Conservation (phyloP, 2,888 invertebrate genomes). For the Fissipunctia ypsillon region DNA sequence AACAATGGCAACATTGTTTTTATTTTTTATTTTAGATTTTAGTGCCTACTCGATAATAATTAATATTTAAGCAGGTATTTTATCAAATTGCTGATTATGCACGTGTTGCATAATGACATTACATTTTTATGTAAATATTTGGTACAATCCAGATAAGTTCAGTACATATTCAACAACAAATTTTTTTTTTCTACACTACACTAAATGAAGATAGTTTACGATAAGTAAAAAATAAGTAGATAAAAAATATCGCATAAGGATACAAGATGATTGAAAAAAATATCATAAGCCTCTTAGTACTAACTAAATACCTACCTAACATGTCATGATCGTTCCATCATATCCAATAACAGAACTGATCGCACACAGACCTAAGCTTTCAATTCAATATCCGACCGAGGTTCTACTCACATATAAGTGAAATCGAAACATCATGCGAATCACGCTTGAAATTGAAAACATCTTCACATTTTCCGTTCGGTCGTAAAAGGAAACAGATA, state of each 20-base stretch:
- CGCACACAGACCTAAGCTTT: no score
- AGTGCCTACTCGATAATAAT: not conserved
- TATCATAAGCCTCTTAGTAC: not conserved
- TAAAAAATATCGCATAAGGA: no score
- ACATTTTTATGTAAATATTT: not conserved
- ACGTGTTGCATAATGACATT: not conserved
- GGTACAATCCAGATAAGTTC: not conserved
- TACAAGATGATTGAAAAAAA: not conserved
- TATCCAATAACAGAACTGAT: no score
- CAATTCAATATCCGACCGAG: not conserved
- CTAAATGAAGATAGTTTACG: no score
- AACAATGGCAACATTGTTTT: not conserved
- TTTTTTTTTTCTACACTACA: no score
- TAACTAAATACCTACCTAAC: not conserved
- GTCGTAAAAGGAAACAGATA: not conserved
- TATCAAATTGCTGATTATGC: not conserved
- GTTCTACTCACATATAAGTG: not conserved
- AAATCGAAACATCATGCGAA: not conserved
- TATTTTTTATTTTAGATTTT: no score
- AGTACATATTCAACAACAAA: no score
- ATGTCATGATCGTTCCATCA: not conserved
- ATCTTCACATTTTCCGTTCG: not conserved
- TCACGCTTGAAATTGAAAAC: not conserved
- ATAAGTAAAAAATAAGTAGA: no score
- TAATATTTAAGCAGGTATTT: not conserved